Evolutionary conservation across 2,797 vertebrate genomes (phyloP), one percentile per base, ranked within the genome.

Genomic region (Pseudopleuronectes americanus): DNA sequence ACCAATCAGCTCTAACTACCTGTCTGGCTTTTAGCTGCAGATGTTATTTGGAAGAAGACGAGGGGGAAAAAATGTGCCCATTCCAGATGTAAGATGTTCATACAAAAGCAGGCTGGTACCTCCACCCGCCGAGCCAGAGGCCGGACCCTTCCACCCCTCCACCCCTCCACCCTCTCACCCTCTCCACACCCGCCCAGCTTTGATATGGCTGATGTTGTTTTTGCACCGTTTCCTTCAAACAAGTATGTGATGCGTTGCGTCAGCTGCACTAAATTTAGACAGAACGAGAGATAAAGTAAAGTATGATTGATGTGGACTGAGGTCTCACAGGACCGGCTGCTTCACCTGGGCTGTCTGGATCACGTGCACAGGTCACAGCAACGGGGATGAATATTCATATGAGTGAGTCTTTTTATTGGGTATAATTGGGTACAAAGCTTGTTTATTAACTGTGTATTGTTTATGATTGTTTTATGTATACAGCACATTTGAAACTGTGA

Each of bases 1-100:
- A 92, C 93, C 93, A 94, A 95, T 93, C 91, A 94, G 88, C 88
- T 89, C 91, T 92, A 95, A 95, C 93, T 94, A 94, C 94, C 94
- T 94, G 94, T 93, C 93, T 94, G 93, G 92, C 73, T 86, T 92
- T 92, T 86, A 86, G 91, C 91, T 91, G 91, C 93, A 95, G 93
- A 95, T 94, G 93, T 94, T 93, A 90, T 94, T 92, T 90, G 85
- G 85, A 81, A 83, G 76, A 14, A 21, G 31, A 8, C 55, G 68
- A 31, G 17, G 21, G 60, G 62, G 80, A 14, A 21, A 57, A 67
- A 82, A 80, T 79, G 78, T 87, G 84, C 85, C 86, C 81, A 17
- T 87, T 93, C 87, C 92, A 93, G 90, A 93, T 93, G 91, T 89
- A 93, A 88, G 81, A 79, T 87, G 90, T 90, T 87, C 80, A 41